Evolutionary conservation across 2,888 invertebrate species (phyloP).

Genomic region (Miltochrista miniata): DNA sequence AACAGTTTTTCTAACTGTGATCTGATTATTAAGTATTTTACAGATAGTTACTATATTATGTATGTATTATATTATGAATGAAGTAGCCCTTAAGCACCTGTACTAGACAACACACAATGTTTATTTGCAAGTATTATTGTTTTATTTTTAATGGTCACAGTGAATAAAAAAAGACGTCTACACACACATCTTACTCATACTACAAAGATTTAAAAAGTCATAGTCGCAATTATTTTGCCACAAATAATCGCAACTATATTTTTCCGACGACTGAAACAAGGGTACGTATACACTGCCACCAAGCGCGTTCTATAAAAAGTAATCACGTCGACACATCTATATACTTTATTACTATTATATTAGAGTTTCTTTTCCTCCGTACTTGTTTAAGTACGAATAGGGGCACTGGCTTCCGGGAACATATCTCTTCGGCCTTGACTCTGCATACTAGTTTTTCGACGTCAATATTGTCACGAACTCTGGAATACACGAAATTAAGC

Average conservation of each 20-base stretch:
- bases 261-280: conserved; percentile 17
- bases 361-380: conserved; percentile 79
- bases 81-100: conserved; percentile 13
- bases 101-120: conserved; percentile 4
- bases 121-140: neutral
- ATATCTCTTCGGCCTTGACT: conserved; percentile 66
- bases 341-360: conserved; percentile 53
- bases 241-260: conserved; percentile 9
- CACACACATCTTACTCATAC: conserved; percentile 1
- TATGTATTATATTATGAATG: conserved; percentile 7
- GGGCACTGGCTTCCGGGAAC: conserved; percentile 60
- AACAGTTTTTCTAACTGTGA: too few species aligned
- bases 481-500: conserved; percentile 67
- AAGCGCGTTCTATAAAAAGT: conserved; percentile 50
- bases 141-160: neutral
- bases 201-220: conserved; percentile 3
- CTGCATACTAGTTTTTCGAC: conserved; percentile 90
- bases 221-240: conserved; percentile 1
- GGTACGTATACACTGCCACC: conserved; percentile 67
- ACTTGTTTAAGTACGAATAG: conserved; percentile 52
- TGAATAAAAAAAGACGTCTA: conserved; percentile 4
- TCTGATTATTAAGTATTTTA: too few species aligned
- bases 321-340: conserved; percentile 49
- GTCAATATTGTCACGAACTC: conserved; percentile 94
- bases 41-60: too few species aligned